Percentiles rank a stretch among this genome's conserved stretches.
These are phyloP conservation scores for Saccopteryx leptura DNA, from an alignment of 2,113 vertebrate species.

Conservation along the genomic window DNA sequence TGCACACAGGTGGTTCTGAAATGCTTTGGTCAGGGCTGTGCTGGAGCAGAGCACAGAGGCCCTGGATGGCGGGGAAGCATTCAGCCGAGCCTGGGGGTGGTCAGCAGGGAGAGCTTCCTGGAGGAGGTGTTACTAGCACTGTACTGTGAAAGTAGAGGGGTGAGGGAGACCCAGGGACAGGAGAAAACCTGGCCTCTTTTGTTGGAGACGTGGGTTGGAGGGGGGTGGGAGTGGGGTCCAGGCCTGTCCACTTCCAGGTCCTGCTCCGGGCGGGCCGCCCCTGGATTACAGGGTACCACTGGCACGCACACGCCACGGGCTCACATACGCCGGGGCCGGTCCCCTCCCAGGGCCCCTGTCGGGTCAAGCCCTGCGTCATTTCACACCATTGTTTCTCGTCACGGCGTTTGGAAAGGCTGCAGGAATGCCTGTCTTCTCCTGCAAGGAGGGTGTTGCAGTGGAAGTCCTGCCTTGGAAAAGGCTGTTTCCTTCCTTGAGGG, in stretches of 20 bases:
- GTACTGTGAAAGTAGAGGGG: neutral
- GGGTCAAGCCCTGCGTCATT: slow-evolving; percentile 9
- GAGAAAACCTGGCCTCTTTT: neutral
- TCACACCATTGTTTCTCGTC: slow-evolving; percentile 74
- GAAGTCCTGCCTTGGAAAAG: slow-evolving; percentile 48
- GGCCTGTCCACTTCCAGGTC: neutral
- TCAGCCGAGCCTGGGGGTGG: neutral
- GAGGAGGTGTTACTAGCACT: neutral
- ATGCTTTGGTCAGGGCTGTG: neutral
- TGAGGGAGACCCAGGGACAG: neutral
- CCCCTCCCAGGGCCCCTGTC: neutral
- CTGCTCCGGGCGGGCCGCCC: neutral
- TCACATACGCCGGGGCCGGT: neutral
- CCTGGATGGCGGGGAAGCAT: neutral
- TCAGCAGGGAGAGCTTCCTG: neutral
- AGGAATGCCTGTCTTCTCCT: slow-evolving; percentile 23
- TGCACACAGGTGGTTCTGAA: neutral
- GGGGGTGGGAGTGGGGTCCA: neutral
- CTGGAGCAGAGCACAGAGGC: neutral
- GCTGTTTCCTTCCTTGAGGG: slow-evolving; percentile 73
- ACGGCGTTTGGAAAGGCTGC: slow-evolving; percentile 44
- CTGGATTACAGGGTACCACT: rapidly evolving
- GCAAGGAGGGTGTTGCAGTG: neutral
- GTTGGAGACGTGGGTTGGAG: neutral
- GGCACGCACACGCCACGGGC: rapidly evolving